phyloP scores from a whole-genome alignment of 2,888 invertebrate genomes.

The Lepidocyrtinus sp. region DNA sequence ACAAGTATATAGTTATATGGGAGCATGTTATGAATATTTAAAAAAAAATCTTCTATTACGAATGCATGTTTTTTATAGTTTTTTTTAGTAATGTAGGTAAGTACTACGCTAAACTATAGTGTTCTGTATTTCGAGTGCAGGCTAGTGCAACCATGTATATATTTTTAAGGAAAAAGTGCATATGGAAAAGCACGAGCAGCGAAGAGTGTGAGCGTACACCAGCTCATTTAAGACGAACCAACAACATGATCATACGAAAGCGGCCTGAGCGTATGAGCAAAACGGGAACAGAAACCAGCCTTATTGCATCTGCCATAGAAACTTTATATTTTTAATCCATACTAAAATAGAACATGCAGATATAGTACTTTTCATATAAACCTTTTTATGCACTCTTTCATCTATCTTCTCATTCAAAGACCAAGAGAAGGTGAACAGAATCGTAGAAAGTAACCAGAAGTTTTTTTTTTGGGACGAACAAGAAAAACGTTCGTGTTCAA shows the following conservation, averaged over 20 bases:
- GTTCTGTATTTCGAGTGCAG: neutral
- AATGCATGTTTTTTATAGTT: neutral
- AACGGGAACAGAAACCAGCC: neutral
- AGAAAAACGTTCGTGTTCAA: neutral
- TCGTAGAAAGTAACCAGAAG: neutral
- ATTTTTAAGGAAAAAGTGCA: neutral
- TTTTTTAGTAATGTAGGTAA: neutral
- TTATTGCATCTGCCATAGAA: neutral
- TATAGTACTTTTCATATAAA: neutral
- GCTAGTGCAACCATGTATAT: neutral
- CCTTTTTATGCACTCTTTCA: neutral
- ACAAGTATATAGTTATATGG: neutral
- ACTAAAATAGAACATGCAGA: neutral
- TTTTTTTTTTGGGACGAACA: neutral
- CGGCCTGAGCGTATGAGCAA: neutral
- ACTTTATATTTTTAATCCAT: neutral
- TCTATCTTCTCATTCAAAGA: neutral
- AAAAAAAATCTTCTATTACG: constrained; percentile 4
- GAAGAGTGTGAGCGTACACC: neutral
- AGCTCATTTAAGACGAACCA: neutral
- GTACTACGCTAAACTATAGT: neutral
- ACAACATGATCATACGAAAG: neutral
- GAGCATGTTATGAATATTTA: constrained; percentile 11
- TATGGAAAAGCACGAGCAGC: neutral
- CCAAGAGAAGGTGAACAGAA: neutral